Evolutionary conservation across 2,888 invertebrate species (phyloP).

Genomic region (Entomobrya multifasciata): DNA sequence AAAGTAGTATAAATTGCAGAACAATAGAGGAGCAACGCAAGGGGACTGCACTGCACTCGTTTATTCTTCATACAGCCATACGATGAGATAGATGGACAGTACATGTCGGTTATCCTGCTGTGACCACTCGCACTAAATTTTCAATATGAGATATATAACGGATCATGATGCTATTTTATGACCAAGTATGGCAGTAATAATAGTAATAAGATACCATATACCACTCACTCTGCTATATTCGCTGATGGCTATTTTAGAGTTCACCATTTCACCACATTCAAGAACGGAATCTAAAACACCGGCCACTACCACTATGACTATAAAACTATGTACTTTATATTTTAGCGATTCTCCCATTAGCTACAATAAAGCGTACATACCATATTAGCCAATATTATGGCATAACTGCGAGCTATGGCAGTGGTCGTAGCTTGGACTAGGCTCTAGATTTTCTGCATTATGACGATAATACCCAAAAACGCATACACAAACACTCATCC

Average conservation of each 20-base stretch:
- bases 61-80: not conserved
- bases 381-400: slow-evolving; percentile 34
- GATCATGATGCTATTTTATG: slow-evolving; percentile 66
- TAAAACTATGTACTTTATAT: too few relatives aligned
- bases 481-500: slow-evolving; percentile 54
- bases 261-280: too few relatives aligned
- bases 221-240: not conserved
- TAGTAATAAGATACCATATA: slow-evolving; percentile 10
- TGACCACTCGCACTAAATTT: slow-evolving; percentile 63
- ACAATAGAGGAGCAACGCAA: not conserved
- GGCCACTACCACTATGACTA: not conserved
- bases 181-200: slow-evolving; percentile 24
- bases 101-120: slow-evolving; percentile 65
- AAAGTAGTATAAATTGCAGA: slow-evolving; percentile 24
- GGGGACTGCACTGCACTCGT: not conserved
- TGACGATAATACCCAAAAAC: slow-evolving; percentile 54
- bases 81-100: slow-evolving; percentile 59
- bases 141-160: slow-evolving; percentile 60
- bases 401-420: not conserved
- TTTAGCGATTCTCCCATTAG: slow-evolving; percentile 22
- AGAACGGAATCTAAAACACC: not conserved
- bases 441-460: slow-evolving; percentile 62
- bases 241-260: slow-evolving; percentile 54
- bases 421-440: not conserved
- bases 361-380: slow-evolving; percentile 48